Base-by-base conservation (phyloP, 2,113 vertebrate genomes). In the Bambusicola thoracicus region DNA sequence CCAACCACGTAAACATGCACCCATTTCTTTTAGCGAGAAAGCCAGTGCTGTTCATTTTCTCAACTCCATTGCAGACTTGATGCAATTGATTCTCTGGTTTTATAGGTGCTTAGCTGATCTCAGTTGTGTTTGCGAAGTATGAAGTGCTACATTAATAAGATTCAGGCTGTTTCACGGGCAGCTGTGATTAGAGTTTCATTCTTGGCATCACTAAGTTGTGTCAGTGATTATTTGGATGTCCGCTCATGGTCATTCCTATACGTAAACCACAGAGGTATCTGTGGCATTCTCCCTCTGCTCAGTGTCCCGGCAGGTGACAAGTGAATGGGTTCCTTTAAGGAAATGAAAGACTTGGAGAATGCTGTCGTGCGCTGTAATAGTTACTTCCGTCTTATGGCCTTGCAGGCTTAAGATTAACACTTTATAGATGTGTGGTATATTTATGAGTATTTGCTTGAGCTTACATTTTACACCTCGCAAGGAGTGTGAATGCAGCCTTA, bases 161-260 rank as follows among this genome's bases (percentile, higher is more conserved):
- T 88, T 66, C 43, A 59, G 69, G 15, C n/a, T 75, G 62, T 85
- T 97, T 91, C 43, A 82, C 10, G 61, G 75, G 63, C 65, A 20
- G 66, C 67, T 82, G 24, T 81, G 41, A 32, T 40, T 56, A 75
- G 65, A 87, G 27, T 40, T 89, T 83, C 20, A 0, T 89, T 95
- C 89, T 90, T 96, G 72, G 74, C 86, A 77, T 88, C 92, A 6
- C 59, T 82, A 85, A 92, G 85, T 91, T 93, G 62, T 62, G 66
- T 58, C 91, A 67, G 59, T 87, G 87, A 81, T 95, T 89, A 85
- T 96, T 95, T 74, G 87, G 36, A 41, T 92, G 76, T 94, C 95
- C 92, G 73, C 62, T 95, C 88, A 70, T 87, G 81, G 72, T 93
- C 87, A 61, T 29, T 88, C 61, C 79, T 34, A 18, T 4, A 6